Conservation (phyloP, 2,888 invertebrate species). For the Apamea sordens region DNA sequence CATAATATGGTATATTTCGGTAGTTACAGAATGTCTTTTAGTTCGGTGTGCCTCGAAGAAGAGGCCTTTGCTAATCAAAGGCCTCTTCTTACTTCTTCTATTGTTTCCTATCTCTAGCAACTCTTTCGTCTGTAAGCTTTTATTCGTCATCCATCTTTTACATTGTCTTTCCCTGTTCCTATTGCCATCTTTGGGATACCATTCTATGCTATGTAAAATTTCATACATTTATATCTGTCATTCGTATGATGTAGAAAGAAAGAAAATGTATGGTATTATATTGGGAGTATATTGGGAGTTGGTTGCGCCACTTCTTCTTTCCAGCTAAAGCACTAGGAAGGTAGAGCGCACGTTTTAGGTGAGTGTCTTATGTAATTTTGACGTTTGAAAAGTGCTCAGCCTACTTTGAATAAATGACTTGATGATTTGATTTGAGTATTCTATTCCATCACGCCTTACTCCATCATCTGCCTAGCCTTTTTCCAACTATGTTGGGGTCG, state of each 20-base stretch:
- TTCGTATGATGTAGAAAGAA: not conserved
- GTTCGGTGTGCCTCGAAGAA: not conserved
- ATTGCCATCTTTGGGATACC: not conserved
- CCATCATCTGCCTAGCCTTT: too few relatives aligned
- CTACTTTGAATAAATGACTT: not conserved
- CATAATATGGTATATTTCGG: not conserved
- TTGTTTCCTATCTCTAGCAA: not conserved
- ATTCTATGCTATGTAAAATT: not conserved
- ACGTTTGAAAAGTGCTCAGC: not conserved
- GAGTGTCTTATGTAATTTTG: not conserved
- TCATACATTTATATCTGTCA: not conserved
- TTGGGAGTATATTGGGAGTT: too few relatives aligned
- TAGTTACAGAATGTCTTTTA: not conserved
- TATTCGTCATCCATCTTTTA: not conserved
- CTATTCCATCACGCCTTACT: not conserved
- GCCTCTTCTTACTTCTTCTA: not conserved
- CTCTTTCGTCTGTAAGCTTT: not conserved
- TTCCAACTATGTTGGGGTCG: too few relatives aligned
- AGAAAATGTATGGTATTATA: not conserved
- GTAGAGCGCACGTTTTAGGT: not conserved
- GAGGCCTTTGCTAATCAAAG: too few relatives aligned
- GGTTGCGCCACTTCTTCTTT: not conserved
- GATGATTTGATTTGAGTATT: not conserved
- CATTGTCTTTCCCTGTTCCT: not conserved
- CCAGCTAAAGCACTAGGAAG: not conserved